Conservation (phyloP, 2,797 vertebrate genomes). For the Crocidura indochinensis region DNA sequence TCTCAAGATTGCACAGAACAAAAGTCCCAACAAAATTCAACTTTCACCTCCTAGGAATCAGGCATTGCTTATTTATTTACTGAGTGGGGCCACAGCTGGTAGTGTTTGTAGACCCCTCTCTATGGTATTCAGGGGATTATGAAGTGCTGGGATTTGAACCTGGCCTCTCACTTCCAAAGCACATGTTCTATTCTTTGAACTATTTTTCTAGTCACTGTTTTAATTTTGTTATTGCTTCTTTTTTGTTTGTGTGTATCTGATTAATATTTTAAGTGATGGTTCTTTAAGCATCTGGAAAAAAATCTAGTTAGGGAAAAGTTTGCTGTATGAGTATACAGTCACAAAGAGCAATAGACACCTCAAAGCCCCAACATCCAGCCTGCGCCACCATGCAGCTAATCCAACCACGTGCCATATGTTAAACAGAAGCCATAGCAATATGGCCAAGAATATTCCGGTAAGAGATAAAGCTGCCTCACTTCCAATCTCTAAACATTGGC, state of each 20-base stretch:
- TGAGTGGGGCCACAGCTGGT: too few species aligned
- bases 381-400: background rate
- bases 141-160: too few species aligned
- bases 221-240: too few species aligned
- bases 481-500: conserved; percentile 20
- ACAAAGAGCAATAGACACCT: background rate
- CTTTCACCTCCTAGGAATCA: conserved; percentile 25
- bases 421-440: background rate
- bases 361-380: background rate
- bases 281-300: conserved; percentile 34
- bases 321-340: conserved; percentile 42
- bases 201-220: too few species aligned
- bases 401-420: background rate
- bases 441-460: background rate
- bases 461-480: background rate
- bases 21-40: conserved; percentile 48
- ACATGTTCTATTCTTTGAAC: too few species aligned
- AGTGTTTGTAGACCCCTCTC: too few species aligned
- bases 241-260: too few species aligned
- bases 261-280: conserved; percentile 54
- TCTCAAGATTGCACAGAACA: background rate
- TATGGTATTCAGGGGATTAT: too few species aligned
- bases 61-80: background rate
- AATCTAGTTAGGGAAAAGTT: conserved; percentile 23
- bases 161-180: too few species aligned